Conservation (phyloP, 2,113 vertebrate species). For the Melanotaenia duboulayi region DNA sequence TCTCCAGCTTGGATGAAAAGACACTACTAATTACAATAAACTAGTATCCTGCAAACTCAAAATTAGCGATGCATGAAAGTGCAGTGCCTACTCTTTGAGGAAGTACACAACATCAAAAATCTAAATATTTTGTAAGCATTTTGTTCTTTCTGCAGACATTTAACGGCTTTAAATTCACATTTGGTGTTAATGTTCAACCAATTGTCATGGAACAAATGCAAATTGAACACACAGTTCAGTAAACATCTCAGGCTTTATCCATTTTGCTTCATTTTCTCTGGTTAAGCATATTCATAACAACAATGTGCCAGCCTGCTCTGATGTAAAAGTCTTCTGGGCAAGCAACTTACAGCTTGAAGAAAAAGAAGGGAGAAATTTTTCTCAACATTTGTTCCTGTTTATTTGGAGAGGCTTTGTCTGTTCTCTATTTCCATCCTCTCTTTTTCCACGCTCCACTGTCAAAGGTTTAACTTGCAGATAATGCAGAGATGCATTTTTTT, state of each 20-base stretch:
- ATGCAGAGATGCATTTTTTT: constrained; percentile 19
- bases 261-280: constrained; percentile 23
- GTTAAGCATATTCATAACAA: constrained; percentile 8
- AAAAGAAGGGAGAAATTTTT: constrained; percentile 1
- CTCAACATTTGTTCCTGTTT: constrained; percentile 22
- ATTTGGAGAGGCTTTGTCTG: constrained; percentile 15
- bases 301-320: neutral
- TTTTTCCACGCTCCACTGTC: constrained; percentile 6
- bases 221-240: neutral
- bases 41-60: constrained; percentile 47
- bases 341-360: neutral
- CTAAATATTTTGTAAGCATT: constrained; percentile 20
- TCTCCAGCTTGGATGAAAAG: constrained; percentile 60
- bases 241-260: constrained; percentile 19
- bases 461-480: constrained; percentile 23
- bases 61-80: constrained; percentile 52
- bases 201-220: constrained; percentile 24
- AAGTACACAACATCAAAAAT: constrained; percentile 49
- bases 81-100: constrained; percentile 60
- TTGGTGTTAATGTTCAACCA: constrained; percentile 41
- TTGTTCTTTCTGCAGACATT: constrained; percentile 32
- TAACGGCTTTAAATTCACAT: constrained; percentile 49
- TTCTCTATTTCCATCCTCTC: constrained; percentile 26
- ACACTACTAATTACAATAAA: constrained; percentile 55
- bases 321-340: constrained; percentile 5